Base-by-base conservation (phyloP, 2,797 vertebrate genomes). In the Discoglossus pictus region DNA sequence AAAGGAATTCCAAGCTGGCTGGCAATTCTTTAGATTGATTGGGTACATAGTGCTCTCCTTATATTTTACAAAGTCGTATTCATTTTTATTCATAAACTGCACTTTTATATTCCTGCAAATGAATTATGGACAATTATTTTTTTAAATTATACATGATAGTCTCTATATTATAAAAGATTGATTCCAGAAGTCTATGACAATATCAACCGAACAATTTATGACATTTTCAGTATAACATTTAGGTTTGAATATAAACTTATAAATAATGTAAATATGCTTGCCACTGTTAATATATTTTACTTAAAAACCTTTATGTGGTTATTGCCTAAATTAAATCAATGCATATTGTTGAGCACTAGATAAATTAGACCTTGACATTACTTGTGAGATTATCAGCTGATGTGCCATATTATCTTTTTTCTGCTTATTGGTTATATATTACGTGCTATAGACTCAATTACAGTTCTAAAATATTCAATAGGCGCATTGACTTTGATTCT, bases 401-500 rank as follows among this genome's bases (percentile, higher is more conserved):
- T 31, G 48, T 17, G 17, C 24, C 25, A 51, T 13, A 65, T 23
- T 38, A 51, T 13, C 34, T 24, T 4, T 11, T 17, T 17, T 20
- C 12, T 47, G 40, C 17, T 47, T 46, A 39, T 7, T 65, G 31
- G n/a, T 53, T 25, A 38, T 36, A 16, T 55, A 38, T 47, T 56
- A 56, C 27, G 18, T 27, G n/a, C 38, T 38, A 38, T 20, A 50
- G 23, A 31, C 7, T 39, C 53, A 58, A 25, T 40, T 17, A 48
- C 17, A 44, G 15, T 35, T 67, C 35, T n/a, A 18, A 67, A 59
- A 50, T 16, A 59, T 39, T 59, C 24, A 67, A 59, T 20, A 48
- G 24, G n/a, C 20, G 12, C 10, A 46, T 17, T 47, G 34, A 56
- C 25, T 46, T 48, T 35, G 16, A 66, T 50, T 24, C 11, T 39